Percentiles rank a stretch among this genome's conserved stretches.
Conservation (phyloP, 1,140 invertebrate species). For the Vollenhovia emeryi region DNA sequence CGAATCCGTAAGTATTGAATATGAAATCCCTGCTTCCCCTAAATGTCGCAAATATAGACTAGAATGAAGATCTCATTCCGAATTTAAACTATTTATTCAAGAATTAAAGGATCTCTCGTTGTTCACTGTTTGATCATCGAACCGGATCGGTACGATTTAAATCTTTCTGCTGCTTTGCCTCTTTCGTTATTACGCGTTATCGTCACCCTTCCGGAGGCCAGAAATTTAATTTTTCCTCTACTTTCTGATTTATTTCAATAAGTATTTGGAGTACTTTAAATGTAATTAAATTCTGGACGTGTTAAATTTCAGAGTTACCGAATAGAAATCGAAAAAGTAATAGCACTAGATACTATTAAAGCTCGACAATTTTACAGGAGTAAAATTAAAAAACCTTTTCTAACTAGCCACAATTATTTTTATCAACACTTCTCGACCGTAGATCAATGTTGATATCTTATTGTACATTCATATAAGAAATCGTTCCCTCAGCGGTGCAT, state of each 20-base stretch:
- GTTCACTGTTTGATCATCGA: background rate
- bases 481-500: conserved; percentile 87
- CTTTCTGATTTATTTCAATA: background rate
- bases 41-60: background rate
- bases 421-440: background rate
- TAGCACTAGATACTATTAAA: background rate
- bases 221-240: background rate
- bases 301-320: background rate
- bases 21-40: background rate
- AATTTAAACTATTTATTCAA: background rate
- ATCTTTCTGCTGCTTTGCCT: background rate
- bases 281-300: background rate
- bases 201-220: background rate
- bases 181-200: background rate
- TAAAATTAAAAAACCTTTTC: background rate
- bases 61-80: background rate
- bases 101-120: background rate
- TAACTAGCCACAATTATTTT: background rate
- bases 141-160: background rate
- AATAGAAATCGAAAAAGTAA: background rate
- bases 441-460: background rate
- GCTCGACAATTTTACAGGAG: background rate
- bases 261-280: background rate
- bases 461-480: background rate
- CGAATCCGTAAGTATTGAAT: conserved; percentile 93